Evolutionary conservation across 1,140 invertebrate species (phyloP), one percentile per base, ranked within the genome.

Genomic region (Asobara japonica): DNA sequence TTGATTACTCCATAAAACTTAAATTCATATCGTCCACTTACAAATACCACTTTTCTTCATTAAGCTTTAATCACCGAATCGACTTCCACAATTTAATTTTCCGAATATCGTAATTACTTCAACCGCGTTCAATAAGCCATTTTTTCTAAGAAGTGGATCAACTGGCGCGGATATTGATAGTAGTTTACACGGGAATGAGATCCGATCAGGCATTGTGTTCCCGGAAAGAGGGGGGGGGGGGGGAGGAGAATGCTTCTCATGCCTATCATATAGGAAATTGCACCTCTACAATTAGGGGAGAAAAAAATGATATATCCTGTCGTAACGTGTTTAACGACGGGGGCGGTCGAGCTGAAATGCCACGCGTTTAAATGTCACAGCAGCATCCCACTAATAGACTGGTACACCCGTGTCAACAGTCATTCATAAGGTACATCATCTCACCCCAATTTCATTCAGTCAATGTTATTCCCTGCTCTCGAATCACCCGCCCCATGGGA

Each of bases 351-450:
- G 27, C 60, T 72, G 61, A 74, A 77, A 77, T 77, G 75, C 75
- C 75, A 74, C 45, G 36, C 31, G 70, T 29, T 74, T 73, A 85
- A 85, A 85, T 85, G 84, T 84, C 84, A 84, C 70, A 72, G 30
- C 83, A 85, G 84, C 84, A 84, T 84, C 84, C 83, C 77, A 65
- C 78, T 71, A 76, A 79, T 77, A 78, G 74, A 76, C 69, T 73
- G 51, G 70, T 69, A 62, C 36, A 36, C 20, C 45, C 30, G 36
- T 61, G 56, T 48, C 51, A 60, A 31, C 38, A 11, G 27, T 48
- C n/a, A 48, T 48, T 48, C 31, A 11, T 36, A 10, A 56, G 25
- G 2, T 45, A 20, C 45, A 56, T 56, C 18, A 20, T 1, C 5
- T 3, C 2, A 18, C 51, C 51, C 22, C 20, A n/a, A 36, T 36